These are phyloP conservation scores for Drosophila prolongata DNA, from an alignment of 2,888 invertebrate species.

Conservation along the genomic window DNA sequence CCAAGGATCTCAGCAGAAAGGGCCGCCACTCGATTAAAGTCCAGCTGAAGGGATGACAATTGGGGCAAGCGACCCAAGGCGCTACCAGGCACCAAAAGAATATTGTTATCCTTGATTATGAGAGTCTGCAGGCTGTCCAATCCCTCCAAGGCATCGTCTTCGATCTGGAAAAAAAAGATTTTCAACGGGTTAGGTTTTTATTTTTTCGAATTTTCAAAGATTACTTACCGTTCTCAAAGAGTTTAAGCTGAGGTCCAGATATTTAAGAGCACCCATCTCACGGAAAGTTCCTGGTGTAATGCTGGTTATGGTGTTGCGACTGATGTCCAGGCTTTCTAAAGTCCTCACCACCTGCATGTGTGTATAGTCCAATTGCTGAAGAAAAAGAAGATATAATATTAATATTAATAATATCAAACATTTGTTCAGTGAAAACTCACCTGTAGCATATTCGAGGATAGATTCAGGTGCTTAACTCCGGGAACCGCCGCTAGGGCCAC, in stretches of 20 bases:
- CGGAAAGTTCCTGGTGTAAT: slow-evolving; percentile 93
- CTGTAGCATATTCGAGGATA: slow-evolving; percentile 94
- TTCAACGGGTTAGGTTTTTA: not conserved
- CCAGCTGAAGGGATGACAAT: slow-evolving; percentile 90
- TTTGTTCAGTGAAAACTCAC: slow-evolving; percentile 84
- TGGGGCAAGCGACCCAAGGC: slow-evolving; percentile 92
- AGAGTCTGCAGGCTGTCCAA: slow-evolving; percentile 90
- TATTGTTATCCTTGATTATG: slow-evolving; percentile 94
- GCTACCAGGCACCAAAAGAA: slow-evolving; percentile 92
- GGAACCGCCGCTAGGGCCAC: slow-evolving; percentile 90
- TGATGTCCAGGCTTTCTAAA: slow-evolving; percentile 91
- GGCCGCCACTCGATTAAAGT: slow-evolving; percentile 94
- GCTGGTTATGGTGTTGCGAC: slow-evolving; percentile 93
- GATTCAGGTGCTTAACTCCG: slow-evolving; percentile 90
- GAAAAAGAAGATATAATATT: not conserved
- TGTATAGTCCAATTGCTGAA: slow-evolving; percentile 90
- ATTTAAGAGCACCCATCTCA: slow-evolving; percentile 89
- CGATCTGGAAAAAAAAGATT: slow-evolving; percentile 87
- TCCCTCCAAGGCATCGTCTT: slow-evolving; percentile 94
- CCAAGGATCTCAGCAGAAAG: slow-evolving; percentile 91
- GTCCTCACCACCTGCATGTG: slow-evolving; percentile 88
- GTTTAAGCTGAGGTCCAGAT: slow-evolving; percentile 93
- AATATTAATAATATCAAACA: too few relatives aligned
- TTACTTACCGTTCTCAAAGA: slow-evolving; percentile 91
- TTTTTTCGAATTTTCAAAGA: too few relatives aligned